Evolutionary conservation across 2,888 invertebrate species (phyloP), one percentile per base, ranked within the genome.

Genomic region (Sinohyriopsis cumingii): DNA sequence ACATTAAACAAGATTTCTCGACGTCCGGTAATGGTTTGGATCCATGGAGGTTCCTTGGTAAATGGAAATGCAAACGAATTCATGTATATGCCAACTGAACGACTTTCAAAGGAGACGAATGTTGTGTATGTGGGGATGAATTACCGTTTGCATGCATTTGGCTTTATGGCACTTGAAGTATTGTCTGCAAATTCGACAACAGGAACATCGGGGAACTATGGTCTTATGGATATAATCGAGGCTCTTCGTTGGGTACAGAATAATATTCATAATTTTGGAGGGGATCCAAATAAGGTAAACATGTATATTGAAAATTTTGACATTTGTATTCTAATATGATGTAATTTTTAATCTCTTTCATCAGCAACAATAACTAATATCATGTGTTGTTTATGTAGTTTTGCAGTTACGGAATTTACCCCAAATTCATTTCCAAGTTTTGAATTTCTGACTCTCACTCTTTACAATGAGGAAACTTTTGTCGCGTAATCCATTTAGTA

Each of bases 51-150:
- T 20, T 67, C 76, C 59, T 73, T 83, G 57, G 63, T 75, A 19
- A 63, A 69, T 28, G 73, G 74, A 12, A 77, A 73, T 59, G 83
- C 80, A 6, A 69, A 79, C 56, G 72, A 71, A 67, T 71, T 72
- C 1, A 79, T 72, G 5, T 77, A 79, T 63, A 68, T 72, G 55
- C 95, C 96, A 0, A 94, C 95, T 0, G 93, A 95, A 0, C 91
- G 94, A 60, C 93, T 95, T 76, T 94, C 96, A 0, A 92, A 93
- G 65, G 93, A 94, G 4, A 93, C 94, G 73, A 94, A 96, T 87
- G 94, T 95, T 4, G 94, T 97, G 18, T 95, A 95, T 87, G 96
- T 97, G 1, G 92, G 95, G 73, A 95, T 96, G 5, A 96, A 96
- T 86, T 96, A 96, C 90, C 93, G 96, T 82, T 90, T 94, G 57